Percentiles rank a stretch among this genome's conserved stretches.
Conservation (phyloP, 2,113 vertebrate species). For the Oryzias celebensis region DNA sequence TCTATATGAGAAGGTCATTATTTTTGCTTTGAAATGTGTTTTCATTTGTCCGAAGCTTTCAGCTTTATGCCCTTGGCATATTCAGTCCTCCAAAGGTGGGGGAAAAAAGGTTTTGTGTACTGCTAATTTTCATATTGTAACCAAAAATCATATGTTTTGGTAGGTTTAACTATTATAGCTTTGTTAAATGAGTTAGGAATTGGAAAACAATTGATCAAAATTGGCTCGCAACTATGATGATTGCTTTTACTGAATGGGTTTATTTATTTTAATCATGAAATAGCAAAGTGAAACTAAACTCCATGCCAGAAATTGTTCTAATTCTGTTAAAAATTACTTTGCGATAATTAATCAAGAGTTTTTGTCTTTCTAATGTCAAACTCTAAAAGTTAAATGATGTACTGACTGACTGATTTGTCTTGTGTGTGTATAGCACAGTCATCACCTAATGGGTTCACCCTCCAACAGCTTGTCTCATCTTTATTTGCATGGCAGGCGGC, state of each 20-base stretch:
- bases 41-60: background rate
- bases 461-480: constrained; percentile 37
- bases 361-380: background rate
- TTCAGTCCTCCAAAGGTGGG: background rate
- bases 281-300: constrained; percentile 20
- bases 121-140: constrained; percentile 30
- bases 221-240: background rate
- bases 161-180: constrained; percentile 8
- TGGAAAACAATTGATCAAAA: constrained; percentile 10
- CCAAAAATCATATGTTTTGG: constrained; percentile 6
- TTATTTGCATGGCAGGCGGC: constrained; percentile 62
- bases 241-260: constrained; percentile 16
- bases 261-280: constrained; percentile 37
- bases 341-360: background rate
- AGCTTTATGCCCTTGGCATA: no score
- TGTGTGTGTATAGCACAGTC: background rate
- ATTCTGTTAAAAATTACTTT: no score
- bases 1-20: constrained; percentile 1
- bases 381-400: constrained; percentile 1
- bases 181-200: background rate
- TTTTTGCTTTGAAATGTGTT: constrained; percentile 4
- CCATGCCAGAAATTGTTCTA: background rate
- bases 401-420: constrained; percentile 34
- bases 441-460: constrained; percentile 16
- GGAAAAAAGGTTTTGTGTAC: constrained; percentile 13